Evolutionary conservation across 2,113 vertebrate species (phyloP).

Genomic region (Monarcha castaneiventris): DNA sequence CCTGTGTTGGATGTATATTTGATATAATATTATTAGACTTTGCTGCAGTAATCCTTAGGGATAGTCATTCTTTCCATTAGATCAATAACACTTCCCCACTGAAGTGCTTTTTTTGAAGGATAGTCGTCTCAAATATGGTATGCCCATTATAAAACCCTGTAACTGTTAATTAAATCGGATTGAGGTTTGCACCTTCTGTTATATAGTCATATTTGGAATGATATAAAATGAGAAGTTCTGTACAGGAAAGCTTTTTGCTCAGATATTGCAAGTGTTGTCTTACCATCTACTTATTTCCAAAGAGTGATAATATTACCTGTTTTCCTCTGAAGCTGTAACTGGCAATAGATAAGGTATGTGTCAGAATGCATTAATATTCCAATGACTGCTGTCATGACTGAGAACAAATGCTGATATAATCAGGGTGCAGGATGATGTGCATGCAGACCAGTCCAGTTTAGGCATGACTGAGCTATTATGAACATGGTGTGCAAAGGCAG

Average conservation of each 20-base stretch:
- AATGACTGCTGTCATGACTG: neutral
- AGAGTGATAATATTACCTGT: neutral
- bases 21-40: neutral
- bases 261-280: neutral
- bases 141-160: neutral
- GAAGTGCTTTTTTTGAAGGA: neutral
- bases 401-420: neutral
- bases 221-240: neutral
- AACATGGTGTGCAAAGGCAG: neutral
- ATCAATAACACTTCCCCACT: neutral
- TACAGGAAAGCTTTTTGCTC: neutral
- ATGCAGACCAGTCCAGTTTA: neutral
- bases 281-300: neutral
- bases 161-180: constrained; percentile 8
- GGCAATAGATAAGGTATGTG: neutral
- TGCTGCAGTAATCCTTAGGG: neutral
- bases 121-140: neutral
- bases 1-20: neutral
- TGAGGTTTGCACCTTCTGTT: constrained; percentile 23
- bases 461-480: neutral
- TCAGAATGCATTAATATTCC: neutral
- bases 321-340: neutral
- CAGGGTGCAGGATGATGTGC: neutral
- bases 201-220: neutral
- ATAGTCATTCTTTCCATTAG: neutral